Evolutionary conservation across 2,888 invertebrate genomes (phyloP).

Genomic region (Nemotelus pantherinus): DNA sequence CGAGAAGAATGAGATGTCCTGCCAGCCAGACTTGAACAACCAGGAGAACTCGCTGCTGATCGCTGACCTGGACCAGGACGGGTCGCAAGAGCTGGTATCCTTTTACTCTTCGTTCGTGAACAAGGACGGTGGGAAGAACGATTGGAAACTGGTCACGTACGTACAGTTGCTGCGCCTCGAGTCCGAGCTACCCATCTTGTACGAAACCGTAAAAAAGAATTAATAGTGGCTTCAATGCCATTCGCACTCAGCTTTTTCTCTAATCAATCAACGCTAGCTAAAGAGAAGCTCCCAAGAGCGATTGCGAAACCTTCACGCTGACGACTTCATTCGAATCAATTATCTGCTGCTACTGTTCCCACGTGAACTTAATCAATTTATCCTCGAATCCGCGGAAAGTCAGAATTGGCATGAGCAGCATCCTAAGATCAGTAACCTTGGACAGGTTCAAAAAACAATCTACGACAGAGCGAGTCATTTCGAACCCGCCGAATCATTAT

Average conservation of each 20-base stretch:
- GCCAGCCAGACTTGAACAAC: slow-evolving; percentile 79
- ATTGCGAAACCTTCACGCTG: neutral
- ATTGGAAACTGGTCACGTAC: slow-evolving; percentile 74
- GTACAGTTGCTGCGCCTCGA: slow-evolving; percentile 77
- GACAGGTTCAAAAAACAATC: neutral
- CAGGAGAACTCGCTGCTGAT: slow-evolving; percentile 79
- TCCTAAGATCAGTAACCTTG: neutral
- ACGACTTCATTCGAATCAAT: neutral
- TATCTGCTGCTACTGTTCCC: neutral
- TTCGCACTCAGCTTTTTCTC: neutral
- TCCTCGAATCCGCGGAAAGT: neutral
- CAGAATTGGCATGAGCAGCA: neutral
- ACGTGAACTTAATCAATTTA: no score
- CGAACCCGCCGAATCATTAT: neutral
- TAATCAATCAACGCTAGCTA: neutral
- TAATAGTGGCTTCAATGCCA: slow-evolving; percentile 32
- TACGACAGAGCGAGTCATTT: neutral
- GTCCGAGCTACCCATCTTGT: slow-evolving; percentile 77
- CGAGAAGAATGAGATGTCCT: slow-evolving; percentile 63
- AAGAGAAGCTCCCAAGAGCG: neutral
- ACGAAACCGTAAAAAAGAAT: slow-evolving; percentile 63
- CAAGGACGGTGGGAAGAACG: slow-evolving; percentile 59
- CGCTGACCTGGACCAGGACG: slow-evolving; percentile 79
- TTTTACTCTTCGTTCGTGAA: slow-evolving; percentile 75
- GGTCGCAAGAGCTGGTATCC: slow-evolving; percentile 80